Conservation (phyloP, 1,140 invertebrate genomes). For the Papilio aristodemus region DNA sequence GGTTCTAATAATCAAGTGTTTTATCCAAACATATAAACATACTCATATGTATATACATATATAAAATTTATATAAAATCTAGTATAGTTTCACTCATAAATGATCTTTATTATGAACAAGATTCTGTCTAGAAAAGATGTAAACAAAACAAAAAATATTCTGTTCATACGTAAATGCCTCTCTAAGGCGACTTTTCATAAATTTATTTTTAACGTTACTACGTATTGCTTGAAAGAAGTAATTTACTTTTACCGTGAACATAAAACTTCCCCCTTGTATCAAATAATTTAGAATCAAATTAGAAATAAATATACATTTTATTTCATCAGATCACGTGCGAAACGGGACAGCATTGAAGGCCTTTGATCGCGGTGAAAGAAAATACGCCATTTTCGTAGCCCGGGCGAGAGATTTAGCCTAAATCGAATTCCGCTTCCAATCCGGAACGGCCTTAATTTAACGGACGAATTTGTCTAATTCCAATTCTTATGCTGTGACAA, state of each 20-base stretch:
- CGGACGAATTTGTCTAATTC: conserved; percentile 76
- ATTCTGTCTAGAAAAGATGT: too few relatives aligned
- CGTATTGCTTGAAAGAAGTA: background rate
- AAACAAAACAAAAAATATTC: too few relatives aligned
- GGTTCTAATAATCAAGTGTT: too few relatives aligned
- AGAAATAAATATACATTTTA: conserved; percentile 52
- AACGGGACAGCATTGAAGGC: conserved; percentile 46
- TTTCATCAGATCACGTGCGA: conserved; percentile 65
- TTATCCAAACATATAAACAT: too few relatives aligned
- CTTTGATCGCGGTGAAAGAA: conserved; percentile 47
- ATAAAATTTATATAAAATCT: too few relatives aligned
- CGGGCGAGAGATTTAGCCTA: conserved; percentile 62
- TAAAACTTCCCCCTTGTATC: background rate
- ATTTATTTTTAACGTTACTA: conserved; percentile 46
- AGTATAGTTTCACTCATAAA: too few relatives aligned
- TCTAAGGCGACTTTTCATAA: conserved; percentile 16
- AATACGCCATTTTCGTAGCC: conserved; percentile 57
- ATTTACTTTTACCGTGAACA: background rate
- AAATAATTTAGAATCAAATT: conserved; percentile 25
- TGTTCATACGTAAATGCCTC: too few relatives aligned
- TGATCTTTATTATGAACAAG: too few relatives aligned
- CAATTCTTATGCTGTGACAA: conserved; percentile 74
- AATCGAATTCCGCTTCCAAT: conserved; percentile 66
- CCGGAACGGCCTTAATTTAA: conserved; percentile 73
- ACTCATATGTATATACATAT: too few relatives aligned